Evolutionary conservation across 2,797 vertebrate species (phyloP).

Genomic region (Scarus forsteni): DNA sequence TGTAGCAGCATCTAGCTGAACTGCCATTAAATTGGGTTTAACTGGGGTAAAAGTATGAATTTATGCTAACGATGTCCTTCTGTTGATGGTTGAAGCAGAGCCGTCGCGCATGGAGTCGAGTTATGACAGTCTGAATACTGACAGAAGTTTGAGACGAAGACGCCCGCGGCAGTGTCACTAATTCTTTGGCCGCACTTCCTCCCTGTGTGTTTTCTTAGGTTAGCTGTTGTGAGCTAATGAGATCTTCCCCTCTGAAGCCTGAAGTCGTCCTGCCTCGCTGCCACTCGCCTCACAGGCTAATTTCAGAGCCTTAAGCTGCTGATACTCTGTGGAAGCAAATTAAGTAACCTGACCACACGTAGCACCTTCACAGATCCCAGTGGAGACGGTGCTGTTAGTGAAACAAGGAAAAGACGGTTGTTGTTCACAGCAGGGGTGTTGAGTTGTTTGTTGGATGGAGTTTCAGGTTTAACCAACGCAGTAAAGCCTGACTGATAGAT

Average conservation of each 20-base stretch:
- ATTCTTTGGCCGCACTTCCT: constrained; percentile 34
- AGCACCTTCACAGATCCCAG: constrained; percentile 29
- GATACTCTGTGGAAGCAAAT: constrained; percentile 61
- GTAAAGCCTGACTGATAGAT: background rate
- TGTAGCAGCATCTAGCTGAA: too few species aligned
- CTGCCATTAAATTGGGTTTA: too few species aligned
- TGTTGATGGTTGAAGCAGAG: too few species aligned
- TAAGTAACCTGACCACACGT: constrained; percentile 51
- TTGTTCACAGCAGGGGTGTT: background rate
- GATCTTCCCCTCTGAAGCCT: constrained; percentile 58
- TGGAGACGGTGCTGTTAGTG: constrained; percentile 12
- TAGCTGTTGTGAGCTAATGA: constrained; percentile 58
- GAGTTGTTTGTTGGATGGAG: background rate
- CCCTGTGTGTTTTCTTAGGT: constrained; percentile 16
- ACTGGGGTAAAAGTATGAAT: too few species aligned
- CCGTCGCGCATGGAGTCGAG: too few species aligned
- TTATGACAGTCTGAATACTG: background rate
- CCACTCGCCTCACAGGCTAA: constrained; percentile 62
- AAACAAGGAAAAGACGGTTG: background rate
- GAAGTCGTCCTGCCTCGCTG: constrained; percentile 23
- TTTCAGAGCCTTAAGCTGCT: constrained; percentile 75
- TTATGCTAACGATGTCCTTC: too few species aligned
- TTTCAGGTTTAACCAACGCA: background rate
- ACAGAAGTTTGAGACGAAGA: constrained; percentile 19
- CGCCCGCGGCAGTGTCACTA: constrained; percentile 10